These are phyloP conservation scores for Ceriagrion tenellum DNA, from an alignment of 2,888 invertebrate species.

Conservation along the genomic window DNA sequence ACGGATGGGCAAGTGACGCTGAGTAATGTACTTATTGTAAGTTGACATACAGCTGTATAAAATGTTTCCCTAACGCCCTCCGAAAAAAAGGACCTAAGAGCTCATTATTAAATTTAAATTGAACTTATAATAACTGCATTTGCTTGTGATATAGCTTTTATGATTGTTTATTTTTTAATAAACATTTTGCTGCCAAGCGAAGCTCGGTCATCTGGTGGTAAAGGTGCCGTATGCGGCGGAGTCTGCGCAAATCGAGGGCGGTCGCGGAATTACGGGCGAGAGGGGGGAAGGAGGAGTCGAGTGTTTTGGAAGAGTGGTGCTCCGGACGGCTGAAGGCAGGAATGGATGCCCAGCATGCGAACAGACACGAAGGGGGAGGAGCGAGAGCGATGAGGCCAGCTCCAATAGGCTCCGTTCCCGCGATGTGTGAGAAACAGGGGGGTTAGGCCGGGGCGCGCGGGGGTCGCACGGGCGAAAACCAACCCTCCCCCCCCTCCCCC, in stretches of 20 bases:
- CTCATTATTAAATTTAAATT: no score
- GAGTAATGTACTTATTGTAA: no score
- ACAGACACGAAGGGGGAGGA: conserved; percentile 32
- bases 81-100: no score
- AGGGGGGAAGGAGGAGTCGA: neutral
- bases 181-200: no score
- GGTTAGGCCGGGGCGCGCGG: neutral
- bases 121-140: no score
- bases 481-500: neutral
- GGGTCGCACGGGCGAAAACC: neutral
- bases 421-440: neutral
- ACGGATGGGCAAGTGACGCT: no score
- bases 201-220: no score
- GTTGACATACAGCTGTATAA: no score
- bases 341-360: neutral
- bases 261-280: neutral
- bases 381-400: conserved; percentile 23
- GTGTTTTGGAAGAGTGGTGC: neutral
- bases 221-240: neutral
- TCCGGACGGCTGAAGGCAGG: neutral
- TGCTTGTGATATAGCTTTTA: no score
- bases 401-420: neutral
- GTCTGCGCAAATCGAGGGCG: conserved; percentile 1
- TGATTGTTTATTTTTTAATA: no score
- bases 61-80: no score